Conservation (phyloP, 2,888 invertebrate species). For the Protophormia terraenovae region DNA sequence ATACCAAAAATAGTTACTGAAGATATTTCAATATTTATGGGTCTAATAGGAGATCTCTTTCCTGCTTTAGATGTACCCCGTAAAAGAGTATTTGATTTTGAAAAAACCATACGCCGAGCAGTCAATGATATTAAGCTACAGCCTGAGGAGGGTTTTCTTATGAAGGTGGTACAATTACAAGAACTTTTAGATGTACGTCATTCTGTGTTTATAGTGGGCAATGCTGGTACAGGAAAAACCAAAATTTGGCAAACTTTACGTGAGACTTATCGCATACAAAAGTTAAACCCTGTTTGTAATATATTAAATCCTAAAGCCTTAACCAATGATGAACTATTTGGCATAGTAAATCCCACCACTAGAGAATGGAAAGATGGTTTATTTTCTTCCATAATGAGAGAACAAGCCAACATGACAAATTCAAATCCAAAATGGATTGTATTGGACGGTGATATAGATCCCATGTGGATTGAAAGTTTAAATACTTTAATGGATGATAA, state of each 20-base stretch:
- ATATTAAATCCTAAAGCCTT: constrained; percentile 97
- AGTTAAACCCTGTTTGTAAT: constrained; percentile 90
- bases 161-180: constrained; percentile 95
- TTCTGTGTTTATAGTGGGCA: constrained; percentile 94
- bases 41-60: constrained; percentile 95
- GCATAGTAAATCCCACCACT: constrained; percentile 95
- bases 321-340: constrained; percentile 97
- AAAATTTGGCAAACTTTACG: constrained; percentile 96
- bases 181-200: constrained; percentile 96
- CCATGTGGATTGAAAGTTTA: constrained; percentile 95
- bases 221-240: constrained; percentile 95
- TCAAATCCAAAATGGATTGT: constrained; percentile 97
- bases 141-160: constrained; percentile 93
- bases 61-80: constrained; percentile 96
- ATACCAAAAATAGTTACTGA: constrained; percentile 97
- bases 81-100: constrained; percentile 93
- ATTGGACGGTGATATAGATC: constrained; percentile 93
- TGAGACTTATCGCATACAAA: constrained; percentile 86
- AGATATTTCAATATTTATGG: constrained; percentile 96
- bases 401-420: constrained; percentile 93
- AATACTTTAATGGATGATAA: constrained; percentile 99
- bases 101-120: constrained; percentile 89
- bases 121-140: constrained; percentile 92
- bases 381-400: constrained; percentile 96
- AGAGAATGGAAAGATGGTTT: constrained; percentile 96